phyloP scores from a whole-genome alignment of 2,888 invertebrate genomes.

The Sisyra nigra region DNA sequence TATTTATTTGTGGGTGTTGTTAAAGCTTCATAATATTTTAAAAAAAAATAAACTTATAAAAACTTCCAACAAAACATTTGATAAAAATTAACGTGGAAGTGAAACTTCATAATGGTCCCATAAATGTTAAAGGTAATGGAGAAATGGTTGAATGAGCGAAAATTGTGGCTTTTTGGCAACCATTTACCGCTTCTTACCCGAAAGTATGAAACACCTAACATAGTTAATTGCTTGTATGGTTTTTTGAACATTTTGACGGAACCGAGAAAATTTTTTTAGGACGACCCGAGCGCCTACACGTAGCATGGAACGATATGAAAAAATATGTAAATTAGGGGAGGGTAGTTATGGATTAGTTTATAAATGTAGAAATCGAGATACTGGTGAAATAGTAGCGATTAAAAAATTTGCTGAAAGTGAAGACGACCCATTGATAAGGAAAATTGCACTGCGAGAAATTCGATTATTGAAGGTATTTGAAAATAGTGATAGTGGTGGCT shows the following conservation, averaged over 20 bases:
- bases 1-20: no score
- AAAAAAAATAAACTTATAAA: no score
- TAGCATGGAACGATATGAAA: slow-evolving; percentile 89
- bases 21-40: no score
- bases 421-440: slow-evolving; percentile 89
- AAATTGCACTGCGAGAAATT: slow-evolving; percentile 90
- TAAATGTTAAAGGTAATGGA: slow-evolving; percentile 39
- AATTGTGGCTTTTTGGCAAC: slow-evolving; percentile 81
- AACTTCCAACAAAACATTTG: no score
- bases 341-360: slow-evolving; percentile 93
- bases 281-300: slow-evolving; percentile 73
- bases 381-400: slow-evolving; percentile 87
- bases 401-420: slow-evolving; percentile 96
- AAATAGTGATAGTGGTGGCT: no score
- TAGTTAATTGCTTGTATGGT: background rate
- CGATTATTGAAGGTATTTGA: slow-evolving; percentile 71
- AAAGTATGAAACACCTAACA: slow-evolving; percentile 33
- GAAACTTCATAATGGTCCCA: no score
- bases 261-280: background rate
- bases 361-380: slow-evolving; percentile 90
- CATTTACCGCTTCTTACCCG: slow-evolving; percentile 71
- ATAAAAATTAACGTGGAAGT: no score
- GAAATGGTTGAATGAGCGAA: slow-evolving; percentile 86
- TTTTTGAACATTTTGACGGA: background rate
- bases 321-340: slow-evolving; percentile 85